Conservation (phyloP, 2,888 invertebrate species). For the Hirtodrosophila histrioides region DNA sequence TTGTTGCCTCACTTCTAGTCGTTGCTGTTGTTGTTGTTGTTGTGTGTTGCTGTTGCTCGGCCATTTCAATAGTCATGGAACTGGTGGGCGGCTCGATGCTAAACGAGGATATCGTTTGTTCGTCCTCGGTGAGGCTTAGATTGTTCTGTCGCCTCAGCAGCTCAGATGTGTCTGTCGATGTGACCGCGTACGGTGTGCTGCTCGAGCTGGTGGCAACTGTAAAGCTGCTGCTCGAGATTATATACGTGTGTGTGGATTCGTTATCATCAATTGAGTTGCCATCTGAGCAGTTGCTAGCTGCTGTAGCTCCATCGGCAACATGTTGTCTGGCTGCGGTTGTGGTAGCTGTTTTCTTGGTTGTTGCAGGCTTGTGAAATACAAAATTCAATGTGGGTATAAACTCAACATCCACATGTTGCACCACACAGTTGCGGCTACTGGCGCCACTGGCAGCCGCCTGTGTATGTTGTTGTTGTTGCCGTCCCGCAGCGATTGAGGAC, state of each 20-base stretch:
- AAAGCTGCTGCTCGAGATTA: conserved; percentile 70
- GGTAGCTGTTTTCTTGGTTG: conserved; percentile 1
- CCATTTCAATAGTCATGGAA: conserved; percentile 82
- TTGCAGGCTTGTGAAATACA: conserved; percentile 47
- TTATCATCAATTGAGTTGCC: conserved; percentile 43
- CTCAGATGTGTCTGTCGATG: conserved; percentile 68
- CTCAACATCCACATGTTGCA: conserved; percentile 66
- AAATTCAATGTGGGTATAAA: conserved; percentile 82
- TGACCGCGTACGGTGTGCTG: conserved; percentile 67
- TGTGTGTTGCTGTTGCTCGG: conserved; percentile 55
- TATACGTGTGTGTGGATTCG: conserved; percentile 72
- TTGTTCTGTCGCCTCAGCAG: conserved; percentile 69
- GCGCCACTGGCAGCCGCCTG: conserved; percentile 1
- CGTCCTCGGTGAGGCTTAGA: conserved; percentile 71
- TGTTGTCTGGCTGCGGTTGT: conserved; percentile 38
- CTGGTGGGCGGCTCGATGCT: conserved; percentile 79
- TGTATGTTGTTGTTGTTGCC: conserved; percentile 27
- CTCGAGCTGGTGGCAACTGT: conserved; percentile 54
- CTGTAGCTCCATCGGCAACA: conserved; percentile 38
- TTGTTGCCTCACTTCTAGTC: conserved; percentile 53
- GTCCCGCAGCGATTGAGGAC: conserved; percentile 18
- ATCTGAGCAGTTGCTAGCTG: conserved; percentile 18
- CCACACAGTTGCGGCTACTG: conserved; percentile 9
- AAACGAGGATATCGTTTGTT: conserved; percentile 66
- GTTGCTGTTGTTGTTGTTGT: conserved; percentile 46